Conservation (phyloP, 1,140 invertebrate genomes). For the Bombyx mandarina region DNA sequence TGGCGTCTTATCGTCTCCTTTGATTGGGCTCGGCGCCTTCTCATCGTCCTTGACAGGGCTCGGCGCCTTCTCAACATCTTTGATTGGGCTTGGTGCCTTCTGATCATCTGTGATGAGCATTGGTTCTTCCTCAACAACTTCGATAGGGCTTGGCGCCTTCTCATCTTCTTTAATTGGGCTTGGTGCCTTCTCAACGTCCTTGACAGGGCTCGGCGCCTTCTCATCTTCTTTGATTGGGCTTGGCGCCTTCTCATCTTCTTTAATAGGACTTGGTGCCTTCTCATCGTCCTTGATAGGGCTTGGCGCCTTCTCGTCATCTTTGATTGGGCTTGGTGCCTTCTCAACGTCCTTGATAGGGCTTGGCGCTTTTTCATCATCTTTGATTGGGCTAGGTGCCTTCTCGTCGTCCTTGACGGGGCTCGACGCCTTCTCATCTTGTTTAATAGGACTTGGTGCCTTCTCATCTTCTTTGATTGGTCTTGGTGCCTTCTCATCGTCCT, state of each 20-base stretch:
- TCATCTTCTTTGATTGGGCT: background rate
- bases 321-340: slow-evolving; percentile 8
- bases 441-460: slow-evolving; percentile 4
- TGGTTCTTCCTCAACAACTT: background rate
- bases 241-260: background rate
- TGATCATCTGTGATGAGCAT: background rate
- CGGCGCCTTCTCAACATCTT: slow-evolving; percentile 1
- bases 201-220: background rate
- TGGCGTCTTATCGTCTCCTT: background rate
- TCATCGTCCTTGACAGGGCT: background rate
- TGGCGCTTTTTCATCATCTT: slow-evolving; percentile 3
- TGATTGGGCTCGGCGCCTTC: slow-evolving; percentile 2
- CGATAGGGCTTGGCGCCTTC: background rate
- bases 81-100: slow-evolving; percentile 3
- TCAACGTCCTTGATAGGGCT: slow-evolving; percentile 8
- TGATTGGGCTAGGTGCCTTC: slow-evolving; percentile 6
- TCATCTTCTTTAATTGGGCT: slow-evolving; percentile 1
- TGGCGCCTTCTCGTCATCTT: background rate
- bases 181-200: slow-evolving; percentile 1
- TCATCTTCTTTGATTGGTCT: slow-evolving; percentile 5
- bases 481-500: background rate
- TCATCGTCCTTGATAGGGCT: slow-evolving; percentile 9
- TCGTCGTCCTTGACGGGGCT: slow-evolving; percentile 5
- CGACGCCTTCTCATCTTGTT: slow-evolving; percentile 9
- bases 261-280: background rate